Conservation (phyloP, 2,797 vertebrate species). For the Allobates femoralis region DNA sequence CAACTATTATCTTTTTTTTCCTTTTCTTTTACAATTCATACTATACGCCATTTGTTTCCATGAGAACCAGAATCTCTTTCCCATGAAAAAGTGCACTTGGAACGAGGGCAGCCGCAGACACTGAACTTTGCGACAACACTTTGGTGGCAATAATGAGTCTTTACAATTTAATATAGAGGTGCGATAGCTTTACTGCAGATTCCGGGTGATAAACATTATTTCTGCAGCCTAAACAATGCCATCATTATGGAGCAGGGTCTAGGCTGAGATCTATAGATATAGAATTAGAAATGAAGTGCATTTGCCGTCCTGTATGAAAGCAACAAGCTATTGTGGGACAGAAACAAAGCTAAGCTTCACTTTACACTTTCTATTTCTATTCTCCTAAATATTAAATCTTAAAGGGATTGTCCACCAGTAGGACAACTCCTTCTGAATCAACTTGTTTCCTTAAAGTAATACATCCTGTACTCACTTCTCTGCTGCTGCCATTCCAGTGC, state of each 20-base stretch:
- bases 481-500: too few relatives aligned
- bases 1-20: slow-evolving; percentile 8
- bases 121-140: slow-evolving; percentile 35
- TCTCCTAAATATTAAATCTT: too few relatives aligned
- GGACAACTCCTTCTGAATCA: too few relatives aligned
- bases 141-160: slow-evolving; percentile 36
- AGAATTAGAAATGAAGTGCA: neutral
- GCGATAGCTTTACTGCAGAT: neutral
- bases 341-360: neutral
- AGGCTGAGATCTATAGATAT: neutral
- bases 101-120: neutral
- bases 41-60: slow-evolving; percentile 5
- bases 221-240: slow-evolving; percentile 25
- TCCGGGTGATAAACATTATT: neutral
- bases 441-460: too few relatives aligned
- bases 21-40: neutral
- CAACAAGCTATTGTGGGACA: neutral
- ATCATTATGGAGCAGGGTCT: neutral
- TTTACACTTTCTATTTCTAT: neutral
- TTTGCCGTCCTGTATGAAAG: neutral
- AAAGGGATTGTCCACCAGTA: too few relatives aligned
- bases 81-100: neutral
- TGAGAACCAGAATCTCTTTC: slow-evolving; percentile 13
- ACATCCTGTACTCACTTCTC: too few relatives aligned
- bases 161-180: slow-evolving; percentile 21